phyloP scores from a whole-genome alignment of 2,888 invertebrate genomes.

The Folsomia manolachei region DNA sequence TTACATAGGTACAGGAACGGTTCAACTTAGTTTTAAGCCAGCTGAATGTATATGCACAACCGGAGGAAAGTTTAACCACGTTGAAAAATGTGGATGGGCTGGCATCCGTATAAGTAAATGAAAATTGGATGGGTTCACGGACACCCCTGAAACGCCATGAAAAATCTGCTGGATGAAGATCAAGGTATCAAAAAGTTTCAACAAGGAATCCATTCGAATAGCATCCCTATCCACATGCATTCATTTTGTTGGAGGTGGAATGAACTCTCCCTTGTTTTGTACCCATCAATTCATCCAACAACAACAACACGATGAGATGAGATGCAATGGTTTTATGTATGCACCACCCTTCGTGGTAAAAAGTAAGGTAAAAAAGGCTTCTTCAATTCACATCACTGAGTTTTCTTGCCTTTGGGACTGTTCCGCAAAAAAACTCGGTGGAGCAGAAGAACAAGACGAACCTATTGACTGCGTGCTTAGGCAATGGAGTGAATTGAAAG shows the following conservation, averaged over 20 bases:
- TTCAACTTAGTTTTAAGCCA: no score
- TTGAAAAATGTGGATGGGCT: no score
- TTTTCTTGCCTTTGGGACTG: not conserved
- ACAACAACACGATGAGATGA: not conserved
- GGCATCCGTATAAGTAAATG: no score
- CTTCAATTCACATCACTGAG: not conserved
- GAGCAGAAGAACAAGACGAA: not conserved
- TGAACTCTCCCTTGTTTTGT: conserved; percentile 1
- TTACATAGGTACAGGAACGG: no score
- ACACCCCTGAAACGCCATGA: conserved; percentile 23
- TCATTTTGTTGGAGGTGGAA: not conserved
- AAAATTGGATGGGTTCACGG: conserved; percentile 26
- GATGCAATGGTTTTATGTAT: no score
- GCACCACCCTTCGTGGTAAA: not conserved
- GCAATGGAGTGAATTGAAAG: no score
- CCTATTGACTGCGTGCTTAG: no score
- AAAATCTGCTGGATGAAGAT: not conserved
- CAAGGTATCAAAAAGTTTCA: not conserved
- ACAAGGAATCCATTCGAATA: conserved; percentile 4
- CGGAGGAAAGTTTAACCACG: no score
- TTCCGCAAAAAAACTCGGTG: conserved; percentile 3
- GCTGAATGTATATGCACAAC: no score
- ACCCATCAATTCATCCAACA: not conserved
- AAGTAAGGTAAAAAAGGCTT: no score
- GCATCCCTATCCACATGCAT: no score